Evolutionary conservation across 2,797 vertebrate species (phyloP), one percentile per base, ranked within the genome.

Genomic region (Setipinna tenuifilis): DNA sequence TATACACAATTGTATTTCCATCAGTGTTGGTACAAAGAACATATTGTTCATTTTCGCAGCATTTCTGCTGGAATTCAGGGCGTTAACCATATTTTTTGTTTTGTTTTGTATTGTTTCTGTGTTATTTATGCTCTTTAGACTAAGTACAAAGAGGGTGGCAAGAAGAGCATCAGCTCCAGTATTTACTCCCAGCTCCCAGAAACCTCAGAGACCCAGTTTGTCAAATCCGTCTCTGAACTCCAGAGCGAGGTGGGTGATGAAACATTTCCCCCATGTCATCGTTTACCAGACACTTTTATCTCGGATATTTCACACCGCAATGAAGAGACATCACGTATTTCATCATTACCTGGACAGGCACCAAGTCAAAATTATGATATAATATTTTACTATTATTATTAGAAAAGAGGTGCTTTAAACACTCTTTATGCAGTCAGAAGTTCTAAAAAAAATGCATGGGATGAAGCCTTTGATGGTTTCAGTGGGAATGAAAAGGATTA

Each of bases 141-240:
- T 31, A 96, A 96, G 86, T 97, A 97, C 89, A 97, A 96, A 93
- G 93, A 92, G 62, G 92, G 86, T 83, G 87, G 91, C 81, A 96
- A 95, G 90, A 92, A 94, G 50, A 93, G 93, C 31, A 94, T 95
- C 87, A 92, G 93, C 68, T 95, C 58, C 28, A 85, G 35, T 83
- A 88, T 95, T 57, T 94, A 89, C 87, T 90, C 92, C 71, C 92
- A 94, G 90, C 96, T 98, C 89, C 96, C 97, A 0, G 95, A 95
- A 50, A 96, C 97, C 44, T 92, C 96, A 2, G 96, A 97, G 85
- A 96, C 91, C 0, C 96, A 94, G 82, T 96, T 96, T 31, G 96
- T 96, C 0, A 96, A 95, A 91, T 94, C 97, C 92, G 90, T 95
- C 62, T 92, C 90, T 0, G 82, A 90, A 9, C 57, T 92, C 84